phyloP scores from a whole-genome alignment of 2,888 invertebrate genomes.

The Drosophila multiciliata region DNA sequence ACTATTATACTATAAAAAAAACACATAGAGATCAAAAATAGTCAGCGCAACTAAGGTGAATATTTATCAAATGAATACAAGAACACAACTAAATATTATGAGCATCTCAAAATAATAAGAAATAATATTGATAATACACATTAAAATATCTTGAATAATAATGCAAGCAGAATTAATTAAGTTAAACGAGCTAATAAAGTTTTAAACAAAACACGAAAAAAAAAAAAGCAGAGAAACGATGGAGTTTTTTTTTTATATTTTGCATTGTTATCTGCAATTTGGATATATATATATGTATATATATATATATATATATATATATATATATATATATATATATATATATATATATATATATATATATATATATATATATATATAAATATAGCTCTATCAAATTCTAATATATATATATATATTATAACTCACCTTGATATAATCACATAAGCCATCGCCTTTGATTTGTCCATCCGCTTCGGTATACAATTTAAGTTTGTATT shows the following conservation, averaged over 20 bases:
- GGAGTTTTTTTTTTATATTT: background rate
- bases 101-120: constrained; percentile 29
- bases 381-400: background rate
- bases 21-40: constrained; percentile 52
- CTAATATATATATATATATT: background rate
- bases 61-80: constrained; percentile 22
- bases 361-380: background rate
- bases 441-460: constrained; percentile 98
- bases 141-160: constrained; percentile 62
- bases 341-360: no score
- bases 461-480: constrained; percentile 91
- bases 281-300: no score
- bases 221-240: constrained; percentile 12
- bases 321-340: background rate
- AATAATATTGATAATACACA: constrained; percentile 38
- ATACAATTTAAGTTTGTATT: constrained; percentile 96
- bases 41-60: constrained; percentile 63
- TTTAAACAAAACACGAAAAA: constrained; percentile 66
- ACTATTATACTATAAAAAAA: constrained; percentile 7
- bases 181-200: constrained; percentile 70
- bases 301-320: no score
- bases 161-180: constrained; percentile 70
- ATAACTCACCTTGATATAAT: constrained; percentile 93
- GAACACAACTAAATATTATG: constrained; percentile 30
- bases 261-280: background rate